These are phyloP conservation scores for Anarsia innoxiella DNA, from an alignment of 2,888 invertebrate species.

Conservation along the genomic window DNA sequence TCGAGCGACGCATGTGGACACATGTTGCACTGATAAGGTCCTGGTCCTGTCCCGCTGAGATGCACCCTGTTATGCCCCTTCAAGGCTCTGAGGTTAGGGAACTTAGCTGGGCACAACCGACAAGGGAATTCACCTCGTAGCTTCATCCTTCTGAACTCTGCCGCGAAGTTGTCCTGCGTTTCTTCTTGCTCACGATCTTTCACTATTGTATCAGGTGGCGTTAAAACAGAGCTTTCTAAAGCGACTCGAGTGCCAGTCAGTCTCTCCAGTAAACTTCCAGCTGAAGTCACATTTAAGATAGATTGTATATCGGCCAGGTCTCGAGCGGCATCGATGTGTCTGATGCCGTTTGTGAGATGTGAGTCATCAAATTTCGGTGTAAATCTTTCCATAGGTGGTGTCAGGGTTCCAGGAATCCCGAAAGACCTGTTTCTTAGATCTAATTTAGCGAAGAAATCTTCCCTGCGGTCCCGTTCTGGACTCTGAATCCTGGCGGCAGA, in stretches of 20 bases:
- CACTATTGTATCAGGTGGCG: conserved; percentile 56
- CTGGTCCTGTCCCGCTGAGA: conserved; percentile 82
- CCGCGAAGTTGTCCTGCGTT: conserved; percentile 87
- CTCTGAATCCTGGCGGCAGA: conserved; percentile 50
- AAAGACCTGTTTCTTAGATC: conserved; percentile 83
- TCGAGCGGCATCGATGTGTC: conserved; percentile 76
- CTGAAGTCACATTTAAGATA: conserved; percentile 85
- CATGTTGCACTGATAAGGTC: conserved; percentile 94
- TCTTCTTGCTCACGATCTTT: conserved; percentile 76
- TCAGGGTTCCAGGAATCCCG: conserved; percentile 60
- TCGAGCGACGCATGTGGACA: conserved; percentile 92
- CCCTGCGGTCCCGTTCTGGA: conserved; percentile 78
- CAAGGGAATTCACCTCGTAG: conserved; percentile 93
- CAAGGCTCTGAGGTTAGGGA: conserved; percentile 90
- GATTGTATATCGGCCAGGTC: conserved; percentile 92
- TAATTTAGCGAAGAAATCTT: conserved; percentile 87
- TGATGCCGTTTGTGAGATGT: conserved; percentile 52
- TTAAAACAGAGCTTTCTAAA: conserved; percentile 56
- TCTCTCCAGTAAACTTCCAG: conserved; percentile 79
- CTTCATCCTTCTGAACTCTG: conserved; percentile 92
- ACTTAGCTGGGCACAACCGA: conserved; percentile 89
- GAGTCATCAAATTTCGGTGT: conserved; percentile 59
- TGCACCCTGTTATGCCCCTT: conserved; percentile 94
- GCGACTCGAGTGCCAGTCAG: conserved; percentile 65
- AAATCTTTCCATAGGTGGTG: conserved; percentile 60